Evolutionary conservation across 1,140 invertebrate species (phyloP).

Genomic region (Episyrphus balteatus): DNA sequence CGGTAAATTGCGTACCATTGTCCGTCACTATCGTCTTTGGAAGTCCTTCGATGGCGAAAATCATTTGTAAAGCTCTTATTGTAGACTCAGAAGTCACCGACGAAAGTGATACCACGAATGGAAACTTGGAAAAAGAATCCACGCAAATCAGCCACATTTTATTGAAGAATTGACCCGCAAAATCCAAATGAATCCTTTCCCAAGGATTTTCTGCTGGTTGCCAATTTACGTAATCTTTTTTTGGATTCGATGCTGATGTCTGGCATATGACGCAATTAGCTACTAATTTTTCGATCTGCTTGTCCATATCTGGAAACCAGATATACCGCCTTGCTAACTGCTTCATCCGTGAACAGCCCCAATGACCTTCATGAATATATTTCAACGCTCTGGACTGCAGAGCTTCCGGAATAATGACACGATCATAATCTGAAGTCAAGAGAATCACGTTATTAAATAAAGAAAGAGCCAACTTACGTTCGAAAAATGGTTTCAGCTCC

Average conservation of each 20-base stretch:
- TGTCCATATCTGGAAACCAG: slow-evolving; percentile 34
- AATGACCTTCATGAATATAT: slow-evolving; percentile 32
- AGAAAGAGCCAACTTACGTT: too few species aligned
- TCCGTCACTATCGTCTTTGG: slow-evolving; percentile 7
- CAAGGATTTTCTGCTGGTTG: slow-evolving; percentile 12
- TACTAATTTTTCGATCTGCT: slow-evolving; percentile 21
- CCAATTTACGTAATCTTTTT: not conserved
- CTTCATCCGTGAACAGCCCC: slow-evolving; percentile 36
- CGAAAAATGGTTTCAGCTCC: too few species aligned
- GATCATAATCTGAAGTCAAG: not conserved
- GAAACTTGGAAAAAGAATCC: slow-evolving; percentile 36
- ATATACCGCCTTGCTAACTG: slow-evolving; percentile 26
- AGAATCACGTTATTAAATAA: not conserved
- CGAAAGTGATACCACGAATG: slow-evolving; percentile 13
- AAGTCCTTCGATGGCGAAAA: not conserved
- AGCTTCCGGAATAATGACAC: not conserved
- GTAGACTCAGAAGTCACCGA: not conserved
- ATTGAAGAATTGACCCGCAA: slow-evolving; percentile 34
- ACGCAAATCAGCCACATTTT: slow-evolving; percentile 35
- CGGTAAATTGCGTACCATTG: slow-evolving; percentile 8
- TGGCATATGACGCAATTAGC: not conserved
- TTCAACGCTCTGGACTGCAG: slow-evolving; percentile 11
- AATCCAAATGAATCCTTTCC: slow-evolving; percentile 41
- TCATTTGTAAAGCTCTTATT: not conserved
- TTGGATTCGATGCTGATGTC: not conserved